Conservation (phyloP, 2,113 vertebrate genomes). For the Tachysurus vachellii region DNA sequence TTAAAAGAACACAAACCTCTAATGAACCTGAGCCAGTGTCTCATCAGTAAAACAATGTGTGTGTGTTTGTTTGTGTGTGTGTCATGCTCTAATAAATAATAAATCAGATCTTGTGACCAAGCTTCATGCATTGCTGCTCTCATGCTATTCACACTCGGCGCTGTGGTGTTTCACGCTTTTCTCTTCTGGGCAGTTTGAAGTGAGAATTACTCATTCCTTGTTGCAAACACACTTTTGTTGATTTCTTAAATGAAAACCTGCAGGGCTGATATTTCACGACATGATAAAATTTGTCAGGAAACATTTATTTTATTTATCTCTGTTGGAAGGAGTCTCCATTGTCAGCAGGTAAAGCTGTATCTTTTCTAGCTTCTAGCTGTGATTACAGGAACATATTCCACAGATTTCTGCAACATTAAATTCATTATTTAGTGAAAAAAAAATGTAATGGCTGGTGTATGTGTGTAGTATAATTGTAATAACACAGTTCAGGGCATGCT, state of each 20-base stretch:
- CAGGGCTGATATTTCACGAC: background rate
- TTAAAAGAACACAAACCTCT: conserved; percentile 15
- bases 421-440: background rate
- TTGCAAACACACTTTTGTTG: conserved; percentile 12
- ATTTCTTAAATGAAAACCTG: conserved; percentile 14
- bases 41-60: conserved; percentile 2
- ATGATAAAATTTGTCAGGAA: background rate
- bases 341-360: background rate
- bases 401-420: background rate
- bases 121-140: conserved; percentile 56
- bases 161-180: conserved; percentile 34
- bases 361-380: too few relatives aligned
- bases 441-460: background rate
- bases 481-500: background rate
- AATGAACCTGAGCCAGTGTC: conserved; percentile 9
- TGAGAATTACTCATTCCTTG: conserved; percentile 31
- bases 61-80: background rate
- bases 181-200: conserved; percentile 34
- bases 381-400: too few relatives aligned
- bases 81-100: conserved; percentile 58
- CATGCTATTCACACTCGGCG: conserved; percentile 45
- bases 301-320: background rate
- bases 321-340: background rate
- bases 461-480: background rate
- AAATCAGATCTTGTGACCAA: conserved; percentile 52